A percentile compares a stretch with the other conserved stretches of the same genome.
Evolutionary conservation across 2,113 vertebrate genomes (phyloP).

Genomic region (Labrus mixtus): DNA sequence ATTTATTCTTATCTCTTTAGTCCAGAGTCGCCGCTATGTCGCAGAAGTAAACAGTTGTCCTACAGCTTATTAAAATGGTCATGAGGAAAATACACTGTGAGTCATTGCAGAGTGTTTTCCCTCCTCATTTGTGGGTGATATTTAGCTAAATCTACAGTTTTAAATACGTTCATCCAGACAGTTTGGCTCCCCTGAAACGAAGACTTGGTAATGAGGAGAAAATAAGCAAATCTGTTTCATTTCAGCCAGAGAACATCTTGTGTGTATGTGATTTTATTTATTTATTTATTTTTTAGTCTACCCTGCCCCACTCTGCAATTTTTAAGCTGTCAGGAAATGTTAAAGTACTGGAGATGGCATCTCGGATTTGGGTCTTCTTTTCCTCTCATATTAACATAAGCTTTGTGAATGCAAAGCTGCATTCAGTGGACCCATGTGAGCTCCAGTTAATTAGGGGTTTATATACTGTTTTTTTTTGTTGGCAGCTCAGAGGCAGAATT

Average conservation of each 20-base stretch:
- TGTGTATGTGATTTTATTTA: not conserved
- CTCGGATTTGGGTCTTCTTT: constrained; percentile 34
- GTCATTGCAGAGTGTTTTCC: constrained; percentile 52
- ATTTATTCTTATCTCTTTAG: constrained; percentile 71
- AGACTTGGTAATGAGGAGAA: constrained; percentile 33
- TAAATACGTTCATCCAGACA: constrained; percentile 29
- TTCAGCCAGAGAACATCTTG: constrained; percentile 13
- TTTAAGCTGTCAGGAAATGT: constrained; percentile 32
- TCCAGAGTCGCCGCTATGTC: constrained; percentile 51
- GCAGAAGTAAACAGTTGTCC: constrained; percentile 56
- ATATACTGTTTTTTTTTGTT: constrained; percentile 41
- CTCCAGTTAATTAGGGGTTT: constrained; percentile 45
- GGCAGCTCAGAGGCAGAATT: constrained; percentile 35
- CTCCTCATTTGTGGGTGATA: constrained; percentile 45
- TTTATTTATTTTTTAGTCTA: constrained; percentile 26
- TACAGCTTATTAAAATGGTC: constrained; percentile 57
- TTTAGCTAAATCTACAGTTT: constrained; percentile 42
- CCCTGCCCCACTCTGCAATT: not conserved
- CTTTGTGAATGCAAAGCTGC: constrained; percentile 27
- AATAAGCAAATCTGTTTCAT: constrained; percentile 4
- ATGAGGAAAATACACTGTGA: constrained; percentile 37
- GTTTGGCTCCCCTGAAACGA: constrained; percentile 25
- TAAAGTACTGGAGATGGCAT: constrained; percentile 27
- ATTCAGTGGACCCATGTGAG: constrained; percentile 23
- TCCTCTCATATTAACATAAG: constrained; percentile 19